These are phyloP conservation scores for Polydrusus tereticollis DNA, from an alignment of 2,888 invertebrate genomes.

Conservation along the genomic window DNA sequence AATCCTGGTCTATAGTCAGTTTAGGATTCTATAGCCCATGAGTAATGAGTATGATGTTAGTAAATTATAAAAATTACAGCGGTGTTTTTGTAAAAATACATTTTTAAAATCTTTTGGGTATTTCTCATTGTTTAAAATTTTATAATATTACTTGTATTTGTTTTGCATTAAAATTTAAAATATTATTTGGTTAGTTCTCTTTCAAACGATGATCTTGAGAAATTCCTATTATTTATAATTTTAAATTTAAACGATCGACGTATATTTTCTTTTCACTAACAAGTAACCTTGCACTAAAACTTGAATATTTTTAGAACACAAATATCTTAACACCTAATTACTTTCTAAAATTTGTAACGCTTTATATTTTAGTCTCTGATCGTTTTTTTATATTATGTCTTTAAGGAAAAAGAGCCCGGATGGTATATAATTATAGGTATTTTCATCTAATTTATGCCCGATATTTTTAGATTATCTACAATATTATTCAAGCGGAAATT, in stretches of 20 bases:
- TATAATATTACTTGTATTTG: too few species aligned
- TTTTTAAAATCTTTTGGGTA: too few species aligned
- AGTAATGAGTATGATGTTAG: too few species aligned
- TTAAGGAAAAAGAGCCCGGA: neutral
- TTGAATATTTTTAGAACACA: neutral
- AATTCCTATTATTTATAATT: neutral
- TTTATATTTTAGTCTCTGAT: neutral
- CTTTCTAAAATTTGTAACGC: conserved; percentile 6
- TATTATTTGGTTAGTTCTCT: too few species aligned
- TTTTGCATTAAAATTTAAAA: too few species aligned
- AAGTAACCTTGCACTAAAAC: conserved; percentile 8
- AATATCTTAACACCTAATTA: conserved; percentile 10
- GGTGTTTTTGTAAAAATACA: too few species aligned
- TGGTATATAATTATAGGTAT: neutral
- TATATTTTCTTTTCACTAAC: neutral
- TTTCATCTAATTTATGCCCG: neutral
- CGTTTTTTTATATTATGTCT: neutral
- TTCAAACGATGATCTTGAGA: neutral
- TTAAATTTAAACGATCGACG: neutral
- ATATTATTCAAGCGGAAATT: too few species aligned
- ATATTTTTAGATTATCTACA: conserved; percentile 3
- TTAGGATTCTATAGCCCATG: too few species aligned
- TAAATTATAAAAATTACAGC: too few species aligned
- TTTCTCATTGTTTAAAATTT: too few species aligned
- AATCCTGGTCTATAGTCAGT: too few species aligned